These are phyloP conservation scores for Excalfactoria chinensis DNA, from an alignment of 2,113 vertebrate species.

Conservation along the genomic window DNA sequence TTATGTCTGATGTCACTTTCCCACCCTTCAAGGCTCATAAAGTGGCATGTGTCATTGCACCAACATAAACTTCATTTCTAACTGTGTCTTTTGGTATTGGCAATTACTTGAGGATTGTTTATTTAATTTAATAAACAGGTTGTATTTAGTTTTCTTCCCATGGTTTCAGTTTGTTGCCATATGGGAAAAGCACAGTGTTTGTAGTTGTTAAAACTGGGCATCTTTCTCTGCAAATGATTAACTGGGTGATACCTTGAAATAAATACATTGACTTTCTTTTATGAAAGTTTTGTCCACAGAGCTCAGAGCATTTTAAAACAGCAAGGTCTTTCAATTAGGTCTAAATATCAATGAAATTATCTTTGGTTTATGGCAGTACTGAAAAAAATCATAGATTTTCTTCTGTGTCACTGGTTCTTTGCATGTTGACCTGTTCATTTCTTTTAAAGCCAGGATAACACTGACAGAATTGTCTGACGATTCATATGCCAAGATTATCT, in stretches of 20 bases:
- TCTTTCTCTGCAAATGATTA: not conserved
- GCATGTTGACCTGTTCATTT: not conserved
- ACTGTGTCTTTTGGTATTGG: not conserved
- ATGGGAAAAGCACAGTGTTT: not conserved
- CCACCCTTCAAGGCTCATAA: not conserved
- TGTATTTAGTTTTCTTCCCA: not conserved
- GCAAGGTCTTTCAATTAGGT: not conserved
- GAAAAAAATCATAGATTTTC: not conserved
- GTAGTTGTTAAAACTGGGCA: not conserved
- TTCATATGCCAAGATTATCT: not conserved
- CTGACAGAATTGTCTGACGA: not conserved
- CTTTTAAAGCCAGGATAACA: not conserved
- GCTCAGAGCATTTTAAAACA: not conserved
- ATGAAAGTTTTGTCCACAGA: not conserved
- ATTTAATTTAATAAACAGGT: not conserved
- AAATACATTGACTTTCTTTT: not conserved
- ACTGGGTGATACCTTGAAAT: not conserved
- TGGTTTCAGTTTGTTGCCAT: not conserved
- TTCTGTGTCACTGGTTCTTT: not conserved
- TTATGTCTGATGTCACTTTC: slow-evolving; percentile 23
- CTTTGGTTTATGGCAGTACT: not conserved
- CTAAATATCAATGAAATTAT: not conserved
- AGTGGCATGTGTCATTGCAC: not conserved
- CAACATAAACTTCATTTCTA: not conserved
- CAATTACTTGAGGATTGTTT: not conserved